Evolutionary conservation across 2,888 invertebrate species (phyloP).

Genomic region (Marronus borbonicus): DNA sequence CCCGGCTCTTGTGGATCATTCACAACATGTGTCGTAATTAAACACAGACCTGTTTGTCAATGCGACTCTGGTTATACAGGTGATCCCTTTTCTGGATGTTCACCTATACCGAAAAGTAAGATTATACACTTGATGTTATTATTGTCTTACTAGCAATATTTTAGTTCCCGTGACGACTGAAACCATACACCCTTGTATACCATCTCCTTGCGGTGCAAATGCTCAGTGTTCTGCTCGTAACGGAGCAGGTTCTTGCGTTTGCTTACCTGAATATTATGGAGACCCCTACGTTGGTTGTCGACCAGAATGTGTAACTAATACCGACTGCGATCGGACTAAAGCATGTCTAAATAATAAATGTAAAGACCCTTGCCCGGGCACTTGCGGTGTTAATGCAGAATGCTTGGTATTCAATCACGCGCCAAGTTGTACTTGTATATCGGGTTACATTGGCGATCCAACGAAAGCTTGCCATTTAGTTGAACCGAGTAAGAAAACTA

Average conservation of each 20-base stretch:
- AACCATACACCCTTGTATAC: slow-evolving; percentile 74
- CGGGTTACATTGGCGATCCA: slow-evolving; percentile 77
- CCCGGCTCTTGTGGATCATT: slow-evolving; percentile 83
- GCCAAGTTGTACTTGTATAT: slow-evolving; percentile 77
- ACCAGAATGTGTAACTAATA: slow-evolving; percentile 79
- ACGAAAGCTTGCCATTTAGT: slow-evolving; percentile 69
- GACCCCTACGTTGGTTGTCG: slow-evolving; percentile 79
- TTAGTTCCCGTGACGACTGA: slow-evolving; percentile 71
- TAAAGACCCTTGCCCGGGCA: slow-evolving; percentile 74
- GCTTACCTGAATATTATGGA: slow-evolving; percentile 77
- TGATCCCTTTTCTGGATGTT: slow-evolving; percentile 77
- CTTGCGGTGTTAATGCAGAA: slow-evolving; percentile 75
- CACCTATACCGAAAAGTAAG: slow-evolving; percentile 75
- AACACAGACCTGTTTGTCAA: slow-evolving; percentile 85
- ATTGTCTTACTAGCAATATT: slow-evolving; percentile 56
- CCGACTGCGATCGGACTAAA: slow-evolving; percentile 77
- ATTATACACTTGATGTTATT: slow-evolving; percentile 51
- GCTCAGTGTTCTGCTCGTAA: slow-evolving; percentile 78
- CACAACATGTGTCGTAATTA: slow-evolving; percentile 82
- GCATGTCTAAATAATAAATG: slow-evolving; percentile 81
- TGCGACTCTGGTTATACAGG: slow-evolving; percentile 81
- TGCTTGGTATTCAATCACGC: slow-evolving; percentile 79
- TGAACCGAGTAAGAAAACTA: slow-evolving; percentile 65
- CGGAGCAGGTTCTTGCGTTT: slow-evolving; percentile 78
- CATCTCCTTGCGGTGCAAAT: slow-evolving; percentile 80